A percentile compares a stretch with the other conserved stretches of the same genome.
Conservation (phyloP, 2,797 vertebrate species). For the Centropyge bicolor region DNA sequence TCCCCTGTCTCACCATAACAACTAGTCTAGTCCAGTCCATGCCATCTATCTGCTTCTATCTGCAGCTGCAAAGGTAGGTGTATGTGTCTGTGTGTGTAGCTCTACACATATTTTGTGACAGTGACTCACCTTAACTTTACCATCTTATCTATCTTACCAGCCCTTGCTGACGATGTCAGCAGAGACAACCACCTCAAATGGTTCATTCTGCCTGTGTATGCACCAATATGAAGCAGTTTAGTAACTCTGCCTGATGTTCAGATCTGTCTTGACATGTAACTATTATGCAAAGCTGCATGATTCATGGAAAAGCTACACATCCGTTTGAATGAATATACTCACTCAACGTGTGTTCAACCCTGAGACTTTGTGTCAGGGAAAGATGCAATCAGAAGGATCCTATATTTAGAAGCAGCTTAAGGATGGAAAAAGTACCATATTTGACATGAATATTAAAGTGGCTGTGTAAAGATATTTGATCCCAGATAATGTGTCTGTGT, state of each 20-base stretch:
- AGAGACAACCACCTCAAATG: background rate
- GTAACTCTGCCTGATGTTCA: background rate
- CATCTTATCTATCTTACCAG: slow-evolving; percentile 31
- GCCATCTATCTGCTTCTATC: slow-evolving; percentile 29
- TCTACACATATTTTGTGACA: slow-evolving; percentile 25
- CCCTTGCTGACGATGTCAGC: background rate
- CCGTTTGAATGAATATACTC: slow-evolving; percentile 23
- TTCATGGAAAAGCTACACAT: slow-evolving; percentile 39
- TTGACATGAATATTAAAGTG: slow-evolving; percentile 18
- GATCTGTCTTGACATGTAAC: slow-evolving; percentile 35
- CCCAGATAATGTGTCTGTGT: background rate
- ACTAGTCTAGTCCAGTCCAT: slow-evolving; percentile 38
- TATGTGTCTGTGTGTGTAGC: background rate
- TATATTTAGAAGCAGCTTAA: slow-evolving; percentile 24
- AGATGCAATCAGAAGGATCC: slow-evolving; percentile 7
- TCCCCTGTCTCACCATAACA: slow-evolving; percentile 43
- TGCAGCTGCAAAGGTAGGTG: slow-evolving; percentile 24
- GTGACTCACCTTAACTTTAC: slow-evolving; percentile 30
- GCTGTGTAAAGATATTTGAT: slow-evolving; percentile 8
- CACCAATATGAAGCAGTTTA: background rate
- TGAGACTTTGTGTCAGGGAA: slow-evolving; percentile 44
- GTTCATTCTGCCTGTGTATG: slow-evolving; percentile 5
- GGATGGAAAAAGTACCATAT: slow-evolving; percentile 13
- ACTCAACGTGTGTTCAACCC: slow-evolving; percentile 7
- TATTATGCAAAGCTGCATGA: slow-evolving; percentile 28